Evolutionary conservation across 92 coral and sea anemone species (phyloP).

Genomic region (Porites lobata): DNA sequence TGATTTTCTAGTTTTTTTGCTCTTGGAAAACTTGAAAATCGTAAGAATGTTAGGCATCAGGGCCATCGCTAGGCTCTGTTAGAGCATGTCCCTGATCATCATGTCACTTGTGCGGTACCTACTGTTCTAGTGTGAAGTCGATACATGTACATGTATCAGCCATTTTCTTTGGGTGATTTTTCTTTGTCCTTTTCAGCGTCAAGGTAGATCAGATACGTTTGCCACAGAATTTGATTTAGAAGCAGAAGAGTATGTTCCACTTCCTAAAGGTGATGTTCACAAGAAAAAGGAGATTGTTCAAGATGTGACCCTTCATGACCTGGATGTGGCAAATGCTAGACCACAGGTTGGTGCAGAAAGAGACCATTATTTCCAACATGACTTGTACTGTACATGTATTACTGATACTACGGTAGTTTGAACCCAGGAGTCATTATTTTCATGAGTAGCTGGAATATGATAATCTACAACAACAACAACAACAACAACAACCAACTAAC

Average conservation of each 20-base stretch:
- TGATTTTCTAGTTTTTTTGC: too few relatives aligned
- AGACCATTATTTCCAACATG: too few relatives aligned
- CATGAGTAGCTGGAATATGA: too few relatives aligned
- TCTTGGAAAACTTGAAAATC: too few relatives aligned
- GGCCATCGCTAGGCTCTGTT: too few relatives aligned
- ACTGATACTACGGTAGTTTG: too few relatives aligned
- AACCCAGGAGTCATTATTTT: too few relatives aligned
- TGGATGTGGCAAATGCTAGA: constrained; percentile 98
- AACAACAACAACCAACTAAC: too few relatives aligned
- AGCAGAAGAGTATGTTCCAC: constrained; percentile 98
- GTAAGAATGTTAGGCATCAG: background rate
- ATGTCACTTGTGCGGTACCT: too few relatives aligned
- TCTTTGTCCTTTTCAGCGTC: constrained; percentile 80
- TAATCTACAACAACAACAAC: too few relatives aligned
- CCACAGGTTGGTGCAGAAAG: constrained; percentile 83
- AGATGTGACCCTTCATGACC: constrained; percentile 97
- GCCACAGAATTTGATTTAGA: constrained; percentile 99
- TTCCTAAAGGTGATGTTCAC: constrained; percentile 99
- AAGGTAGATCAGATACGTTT: constrained; percentile 99
- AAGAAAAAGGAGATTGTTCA: constrained; percentile 98
- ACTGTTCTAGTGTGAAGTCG: too few relatives aligned
- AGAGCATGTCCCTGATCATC: too few relatives aligned
- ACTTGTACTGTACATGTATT: background rate
- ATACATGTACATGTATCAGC: background rate
- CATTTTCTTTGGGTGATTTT: background rate